Evolutionary conservation across 2,797 vertebrate species (phyloP).

Genomic region (Mormyrus hasselquistii): DNA sequence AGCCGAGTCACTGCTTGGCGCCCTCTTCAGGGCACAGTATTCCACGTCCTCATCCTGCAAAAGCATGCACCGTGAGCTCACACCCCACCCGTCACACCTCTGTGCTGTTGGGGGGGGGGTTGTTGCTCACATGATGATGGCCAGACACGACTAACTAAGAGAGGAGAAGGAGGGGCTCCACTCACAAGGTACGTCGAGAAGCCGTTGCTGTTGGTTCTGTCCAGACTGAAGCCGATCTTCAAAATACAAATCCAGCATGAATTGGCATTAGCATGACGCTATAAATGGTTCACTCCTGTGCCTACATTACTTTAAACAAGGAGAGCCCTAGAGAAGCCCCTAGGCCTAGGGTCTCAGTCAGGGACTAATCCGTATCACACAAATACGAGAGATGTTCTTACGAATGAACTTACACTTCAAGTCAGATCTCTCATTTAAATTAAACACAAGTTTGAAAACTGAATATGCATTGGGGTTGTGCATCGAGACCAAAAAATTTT

Average conservation of each 20-base stretch:
- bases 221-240: slow-evolving; percentile 74
- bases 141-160: not conserved
- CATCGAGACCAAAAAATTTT: not conserved
- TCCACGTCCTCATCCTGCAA: slow-evolving; percentile 70
- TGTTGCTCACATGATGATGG: not conserved
- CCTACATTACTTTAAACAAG: not conserved
- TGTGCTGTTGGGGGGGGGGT: not conserved
- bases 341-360: not conserved
- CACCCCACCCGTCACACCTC: not conserved
- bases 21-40: slow-evolving; percentile 68
- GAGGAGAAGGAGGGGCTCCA: not conserved
- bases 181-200: slow-evolving; percentile 77
- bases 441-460: not conserved
- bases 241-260: not conserved
- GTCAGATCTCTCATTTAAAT: not conserved
- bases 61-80: not conserved
- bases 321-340: not conserved
- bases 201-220: slow-evolving; percentile 71
- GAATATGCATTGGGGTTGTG: not conserved
- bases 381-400: not conserved
- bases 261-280: slow-evolving; percentile 11
- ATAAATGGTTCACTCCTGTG: not conserved
- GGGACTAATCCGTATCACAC: not conserved
- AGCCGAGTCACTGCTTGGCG: slow-evolving; percentile 50
- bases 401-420: not conserved